Base-by-base conservation (phyloP, 2,113 vertebrate genomes). In the Origma solitaria region DNA sequence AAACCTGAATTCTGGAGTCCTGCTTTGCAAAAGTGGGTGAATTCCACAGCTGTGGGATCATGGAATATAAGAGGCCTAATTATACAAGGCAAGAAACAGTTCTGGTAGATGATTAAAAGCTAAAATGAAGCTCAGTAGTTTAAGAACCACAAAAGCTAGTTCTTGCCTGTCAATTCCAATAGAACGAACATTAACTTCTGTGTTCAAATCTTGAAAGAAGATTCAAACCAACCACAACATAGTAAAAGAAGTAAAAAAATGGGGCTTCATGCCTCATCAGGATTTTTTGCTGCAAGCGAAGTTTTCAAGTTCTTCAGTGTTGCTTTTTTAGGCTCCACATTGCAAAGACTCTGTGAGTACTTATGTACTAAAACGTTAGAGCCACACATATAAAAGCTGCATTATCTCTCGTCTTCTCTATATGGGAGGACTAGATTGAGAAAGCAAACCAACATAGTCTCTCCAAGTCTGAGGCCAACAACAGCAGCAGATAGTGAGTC, bases 21-120 rank as follows among this genome's bases (percentile, higher is more conserved):
- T 69, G 62, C n/a, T 68, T 65, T 76, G 77, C 71, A 65, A 57
- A 0, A 0, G n/a, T 85, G 78, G 42, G 50, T 62, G 45, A 91
- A 95, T 93, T 91, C 92, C 85, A 81, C 24, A 92, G 75, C 84
- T 83, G 60, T 77, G 38, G 85, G 71, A 86, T 93, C 75, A 94
- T 62, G 71, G 68, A 95, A 90, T 72, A 88, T 54, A 88, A 72
- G 75, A n/a, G 35, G 51, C 60, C 79, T 78, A 90, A 93, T 94
- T 92, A 80, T 18, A 83, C 33, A 83, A 77, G 50, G 87, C 87
- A 94, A 90, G 58, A 96, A 77, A 92, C 68, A 50, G 66, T 50
- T 91, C 62, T 90, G 22, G 54, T 88, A 85, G 82, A 93, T 88
- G 68, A 94, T 91, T 92, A 93, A 95, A 94, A 94, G 66, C 82